A percentile compares a stretch with the other conserved stretches of the same genome.
Evolutionary conservation across 2,888 invertebrate species (phyloP).

Genomic region (Ormyrus pomaceus): DNA sequence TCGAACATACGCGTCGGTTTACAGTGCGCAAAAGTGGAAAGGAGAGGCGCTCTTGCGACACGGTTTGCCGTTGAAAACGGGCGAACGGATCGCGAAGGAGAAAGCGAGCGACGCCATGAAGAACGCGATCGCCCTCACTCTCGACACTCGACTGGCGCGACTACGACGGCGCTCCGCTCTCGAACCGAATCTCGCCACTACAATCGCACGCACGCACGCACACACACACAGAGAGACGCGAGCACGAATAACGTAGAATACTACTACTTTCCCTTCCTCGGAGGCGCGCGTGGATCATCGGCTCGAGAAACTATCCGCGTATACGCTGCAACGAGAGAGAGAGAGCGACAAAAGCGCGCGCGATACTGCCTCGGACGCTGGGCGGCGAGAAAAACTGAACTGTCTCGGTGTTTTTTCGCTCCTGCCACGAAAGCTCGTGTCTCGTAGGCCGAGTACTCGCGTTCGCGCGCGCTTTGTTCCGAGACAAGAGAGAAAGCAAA

Average conservation of each 20-base stretch:
- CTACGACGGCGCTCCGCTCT: not conserved
- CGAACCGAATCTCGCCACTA: not conserved
- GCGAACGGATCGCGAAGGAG: not conserved
- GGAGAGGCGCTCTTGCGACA: not conserved
- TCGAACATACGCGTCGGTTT: not conserved
- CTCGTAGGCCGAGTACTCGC: not conserved
- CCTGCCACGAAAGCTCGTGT: not conserved
- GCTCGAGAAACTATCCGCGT: not conserved
- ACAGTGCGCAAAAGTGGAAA: not conserved
- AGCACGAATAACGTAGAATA: not conserved
- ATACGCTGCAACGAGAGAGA: not conserved
- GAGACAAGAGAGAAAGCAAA: slow-evolving; percentile 11
- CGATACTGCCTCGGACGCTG: slow-evolving; percentile 52
- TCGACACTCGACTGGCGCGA: not conserved
- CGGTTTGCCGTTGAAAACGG: too few relatives aligned
- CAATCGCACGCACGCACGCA: slow-evolving; percentile 13
- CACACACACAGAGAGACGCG: slow-evolving; percentile 25
- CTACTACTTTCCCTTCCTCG: slow-evolving; percentile 3
- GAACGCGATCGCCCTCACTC: not conserved
- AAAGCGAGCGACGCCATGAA: slow-evolving; percentile 3
- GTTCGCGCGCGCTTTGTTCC: slow-evolving; percentile 32
- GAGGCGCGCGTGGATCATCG: not conserved
- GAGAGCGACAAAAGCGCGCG: slow-evolving; percentile 22
- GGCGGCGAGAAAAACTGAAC: slow-evolving; percentile 4
- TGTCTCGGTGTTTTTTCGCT: too few relatives aligned